Evolutionary conservation across 2,797 vertebrate species (phyloP).

Genomic region (Epinephelus malabaricus): DNA sequence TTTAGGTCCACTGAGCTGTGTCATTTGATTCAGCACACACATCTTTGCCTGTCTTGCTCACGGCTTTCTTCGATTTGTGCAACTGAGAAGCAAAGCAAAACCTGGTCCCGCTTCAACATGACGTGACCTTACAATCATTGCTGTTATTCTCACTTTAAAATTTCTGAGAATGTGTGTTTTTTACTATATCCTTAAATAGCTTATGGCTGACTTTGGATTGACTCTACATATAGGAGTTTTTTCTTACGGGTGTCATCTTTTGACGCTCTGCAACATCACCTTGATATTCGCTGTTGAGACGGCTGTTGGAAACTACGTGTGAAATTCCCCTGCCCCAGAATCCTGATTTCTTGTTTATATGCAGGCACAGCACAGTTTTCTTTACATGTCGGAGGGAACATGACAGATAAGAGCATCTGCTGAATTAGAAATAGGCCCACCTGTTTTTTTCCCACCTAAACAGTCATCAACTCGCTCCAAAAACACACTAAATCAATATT

Average conservation of each 20-base stretch:
- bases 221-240: constrained; percentile 40
- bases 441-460: constrained; percentile 3
- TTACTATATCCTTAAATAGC: constrained; percentile 50
- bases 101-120: constrained; percentile 32
- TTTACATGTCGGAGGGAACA: constrained; percentile 59
- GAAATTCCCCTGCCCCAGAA: constrained; percentile 60
- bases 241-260: constrained; percentile 54
- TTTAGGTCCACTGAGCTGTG: constrained; percentile 38
- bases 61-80: constrained; percentile 30
- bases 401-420: constrained; percentile 65
- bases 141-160: constrained; percentile 41
- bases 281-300: constrained; percentile 69
- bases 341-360: constrained; percentile 77
- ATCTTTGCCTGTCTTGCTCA: constrained; percentile 26
- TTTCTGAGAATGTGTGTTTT: constrained; percentile 24
- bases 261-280: constrained; percentile 55
- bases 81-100: constrained; percentile 29
- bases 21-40: constrained; percentile 46
- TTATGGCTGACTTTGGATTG: constrained; percentile 44
- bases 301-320: constrained; percentile 46
- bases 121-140: constrained; percentile 49
- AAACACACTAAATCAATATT: constrained; percentile 22
- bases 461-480: constrained; percentile 25
- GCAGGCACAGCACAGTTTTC: constrained; percentile 41
- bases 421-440: constrained; percentile 67